Evolutionary conservation across 2,888 invertebrate genomes (phyloP).

Genomic region (Stenolophus ochropezus): DNA sequence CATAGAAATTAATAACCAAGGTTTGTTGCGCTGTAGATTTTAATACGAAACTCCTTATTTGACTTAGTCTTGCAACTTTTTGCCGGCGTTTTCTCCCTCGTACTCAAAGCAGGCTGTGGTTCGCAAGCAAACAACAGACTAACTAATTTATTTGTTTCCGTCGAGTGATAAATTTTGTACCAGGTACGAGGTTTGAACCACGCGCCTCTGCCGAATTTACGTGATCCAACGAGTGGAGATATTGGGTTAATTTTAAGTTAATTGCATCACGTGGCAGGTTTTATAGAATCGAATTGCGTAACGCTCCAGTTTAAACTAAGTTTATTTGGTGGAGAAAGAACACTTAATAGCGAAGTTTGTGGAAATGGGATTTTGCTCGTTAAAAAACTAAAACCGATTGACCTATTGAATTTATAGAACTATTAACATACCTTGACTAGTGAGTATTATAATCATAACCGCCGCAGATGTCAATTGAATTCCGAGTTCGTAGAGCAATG

Average conservation of each 20-base stretch:
- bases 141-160: slow-evolving; percentile 47
- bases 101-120: slow-evolving; percentile 33
- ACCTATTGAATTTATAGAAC: no score
- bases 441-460: no score
- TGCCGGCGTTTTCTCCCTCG: slow-evolving; percentile 36
- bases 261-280: slow-evolving; percentile 34
- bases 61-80: slow-evolving; percentile 67
- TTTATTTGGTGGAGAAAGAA: slow-evolving; percentile 20
- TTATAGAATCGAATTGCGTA: background rate
- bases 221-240: background rate
- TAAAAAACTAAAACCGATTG: no score
- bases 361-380: no score
- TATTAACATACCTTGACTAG: no score
- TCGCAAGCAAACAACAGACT: slow-evolving; percentile 27
- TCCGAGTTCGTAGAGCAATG: no score
- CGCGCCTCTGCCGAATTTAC: slow-evolving; percentile 6
- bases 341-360: no score
- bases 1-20: slow-evolving; percentile 70
- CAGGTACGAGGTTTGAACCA: slow-evolving; percentile 32
- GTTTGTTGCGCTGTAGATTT: slow-evolving; percentile 65
- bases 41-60: slow-evolving; percentile 69
- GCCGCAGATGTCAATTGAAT: no score
- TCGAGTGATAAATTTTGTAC: slow-evolving; percentile 54
- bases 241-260: background rate
- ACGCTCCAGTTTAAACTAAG: no score